Conservation (phyloP, 2,888 invertebrate genomes). For the Oxycera nigricornis region DNA sequence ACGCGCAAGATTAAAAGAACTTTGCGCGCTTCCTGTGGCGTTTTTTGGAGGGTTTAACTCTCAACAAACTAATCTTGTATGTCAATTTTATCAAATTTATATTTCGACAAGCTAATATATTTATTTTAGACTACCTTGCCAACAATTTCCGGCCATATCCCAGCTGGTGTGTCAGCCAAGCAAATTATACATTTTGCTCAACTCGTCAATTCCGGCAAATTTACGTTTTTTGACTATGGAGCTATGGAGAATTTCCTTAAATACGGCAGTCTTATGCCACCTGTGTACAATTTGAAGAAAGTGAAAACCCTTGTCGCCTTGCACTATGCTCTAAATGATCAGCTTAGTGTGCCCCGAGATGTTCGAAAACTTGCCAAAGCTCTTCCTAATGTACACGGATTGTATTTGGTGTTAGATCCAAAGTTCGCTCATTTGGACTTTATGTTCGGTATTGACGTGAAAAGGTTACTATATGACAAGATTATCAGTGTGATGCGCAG, state of each 20-base stretch:
- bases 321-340: slow-evolving; percentile 64
- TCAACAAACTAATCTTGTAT: background rate
- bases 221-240: slow-evolving; percentile 64
- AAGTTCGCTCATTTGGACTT: slow-evolving; percentile 73
- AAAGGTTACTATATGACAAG: background rate
- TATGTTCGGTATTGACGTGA: slow-evolving; percentile 64
- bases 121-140: slow-evolving; percentile 63
- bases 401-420: slow-evolving; percentile 63
- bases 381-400: slow-evolving; percentile 63
- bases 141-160: slow-evolving; percentile 66
- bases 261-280: slow-evolving; percentile 63
- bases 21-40: background rate
- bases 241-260: slow-evolving; percentile 55
- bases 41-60: background rate
- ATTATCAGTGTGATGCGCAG: background rate
- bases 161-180: slow-evolving; percentile 64
- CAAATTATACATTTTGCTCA: slow-evolving; percentile 65
- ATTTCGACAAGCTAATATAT: background rate
- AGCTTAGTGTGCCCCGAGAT: slow-evolving; percentile 64
- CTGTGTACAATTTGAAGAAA: slow-evolving; percentile 60
- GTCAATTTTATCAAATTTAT: background rate
- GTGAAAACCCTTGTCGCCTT: slow-evolving; percentile 62
- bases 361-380: slow-evolving; percentile 56
- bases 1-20: background rate
- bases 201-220: slow-evolving; percentile 52